Evolutionary conservation across 2,113 vertebrate genomes (phyloP).

Genomic region (Tetrao urogallus): DNA sequence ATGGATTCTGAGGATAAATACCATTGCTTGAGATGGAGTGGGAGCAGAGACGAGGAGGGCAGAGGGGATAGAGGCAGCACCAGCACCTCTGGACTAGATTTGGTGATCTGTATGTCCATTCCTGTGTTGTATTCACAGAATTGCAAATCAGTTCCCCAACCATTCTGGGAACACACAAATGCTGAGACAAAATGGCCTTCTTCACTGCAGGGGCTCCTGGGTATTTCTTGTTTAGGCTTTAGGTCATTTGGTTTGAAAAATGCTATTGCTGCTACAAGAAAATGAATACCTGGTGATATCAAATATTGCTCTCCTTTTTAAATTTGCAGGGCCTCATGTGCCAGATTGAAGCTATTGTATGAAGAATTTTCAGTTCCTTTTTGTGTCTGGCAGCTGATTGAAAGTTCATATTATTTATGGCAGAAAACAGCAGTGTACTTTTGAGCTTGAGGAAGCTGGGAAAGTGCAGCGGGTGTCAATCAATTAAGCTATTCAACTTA

Average conservation of each 20-base stretch:
- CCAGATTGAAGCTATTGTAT: constrained; percentile 70
- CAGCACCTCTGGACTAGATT: not conserved
- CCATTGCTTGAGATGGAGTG: not conserved
- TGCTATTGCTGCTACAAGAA: not conserved
- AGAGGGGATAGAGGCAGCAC: not conserved
- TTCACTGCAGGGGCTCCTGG: not conserved
- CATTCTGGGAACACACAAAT: not conserved
- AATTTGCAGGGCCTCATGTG: constrained; percentile 10
- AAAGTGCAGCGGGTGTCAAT: constrained; percentile 72
- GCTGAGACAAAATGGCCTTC: not conserved
- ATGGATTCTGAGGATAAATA: not conserved
- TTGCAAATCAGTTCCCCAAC: not conserved
- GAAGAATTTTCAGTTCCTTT: constrained; percentile 61
- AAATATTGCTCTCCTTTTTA: not conserved
- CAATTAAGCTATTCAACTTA: constrained; percentile 75
- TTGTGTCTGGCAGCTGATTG: constrained; percentile 58
- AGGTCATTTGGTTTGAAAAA: not conserved
- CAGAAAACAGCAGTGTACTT: constrained; percentile 73
- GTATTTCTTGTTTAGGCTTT: not conserved
- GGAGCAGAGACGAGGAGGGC: not conserved
- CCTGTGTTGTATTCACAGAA: not conserved
- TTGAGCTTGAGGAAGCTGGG: constrained; percentile 66
- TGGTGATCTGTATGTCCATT: not conserved
- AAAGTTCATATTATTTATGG: constrained; percentile 72
- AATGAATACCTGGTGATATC: constrained; percentile 41